Percentiles rank a stretch among this genome's conserved stretches.
These are phyloP conservation scores for Sturnira hondurensis DNA, from an alignment of 2,113 vertebrate genomes.

Conservation along the genomic window DNA sequence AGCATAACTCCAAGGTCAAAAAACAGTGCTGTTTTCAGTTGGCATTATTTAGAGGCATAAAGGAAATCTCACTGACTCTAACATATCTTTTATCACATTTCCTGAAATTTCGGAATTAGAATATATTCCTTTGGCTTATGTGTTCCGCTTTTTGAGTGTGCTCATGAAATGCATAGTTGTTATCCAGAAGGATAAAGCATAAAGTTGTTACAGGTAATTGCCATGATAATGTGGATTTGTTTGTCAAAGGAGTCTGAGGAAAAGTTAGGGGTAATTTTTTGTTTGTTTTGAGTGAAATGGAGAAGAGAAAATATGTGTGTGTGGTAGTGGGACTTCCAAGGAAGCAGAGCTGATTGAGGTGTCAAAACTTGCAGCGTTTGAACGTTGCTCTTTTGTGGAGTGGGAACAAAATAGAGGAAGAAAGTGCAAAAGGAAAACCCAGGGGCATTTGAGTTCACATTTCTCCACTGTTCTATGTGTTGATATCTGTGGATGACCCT, in stretches of 20 bases:
- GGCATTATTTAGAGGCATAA: background rate
- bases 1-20: background rate
- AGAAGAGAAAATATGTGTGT: background rate
- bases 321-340: background rate
- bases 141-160: background rate
- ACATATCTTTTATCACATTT: conserved; percentile 35
- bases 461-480: background rate
- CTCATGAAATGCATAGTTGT: background rate
- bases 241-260: conserved; percentile 13
- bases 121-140: background rate
- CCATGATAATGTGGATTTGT: background rate
- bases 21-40: background rate
- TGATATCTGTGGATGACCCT: background rate
- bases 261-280: background rate
- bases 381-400: background rate
- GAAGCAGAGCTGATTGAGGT: background rate
- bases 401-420: background rate
- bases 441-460: background rate
- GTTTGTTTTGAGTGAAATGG: background rate
- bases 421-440: background rate
- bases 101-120: background rate
- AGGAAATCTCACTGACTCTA: conserved; percentile 11
- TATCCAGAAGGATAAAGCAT: background rate
- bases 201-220: conserved; percentile 17
- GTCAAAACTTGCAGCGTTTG: background rate